phyloP scores from a whole-genome alignment of 1,140 invertebrate species.

The Panagrolaimus sp. region DNA sequence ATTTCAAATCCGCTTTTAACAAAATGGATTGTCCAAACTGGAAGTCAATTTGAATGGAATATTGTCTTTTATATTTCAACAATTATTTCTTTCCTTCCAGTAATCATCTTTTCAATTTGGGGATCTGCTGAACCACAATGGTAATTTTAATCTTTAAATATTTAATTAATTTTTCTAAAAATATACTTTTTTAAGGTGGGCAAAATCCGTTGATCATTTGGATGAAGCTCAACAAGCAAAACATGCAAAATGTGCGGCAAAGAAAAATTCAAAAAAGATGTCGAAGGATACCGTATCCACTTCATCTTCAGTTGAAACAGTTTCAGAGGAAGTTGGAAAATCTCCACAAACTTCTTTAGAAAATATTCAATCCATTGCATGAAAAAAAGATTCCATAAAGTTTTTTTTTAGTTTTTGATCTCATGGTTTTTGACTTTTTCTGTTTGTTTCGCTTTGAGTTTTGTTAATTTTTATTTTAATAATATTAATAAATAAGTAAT shows the following conservation, averaged over 20 bases:
- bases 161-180: too few species aligned
- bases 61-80: conserved; percentile 59
- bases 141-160: too few species aligned
- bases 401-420: too few species aligned
- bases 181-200: not conserved
- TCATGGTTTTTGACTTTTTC: too few species aligned
- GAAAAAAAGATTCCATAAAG: not conserved
- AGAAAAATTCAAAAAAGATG: not conserved
- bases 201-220: not conserved
- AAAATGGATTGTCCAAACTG: conserved; percentile 56
- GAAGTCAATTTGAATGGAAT: conserved; percentile 53
- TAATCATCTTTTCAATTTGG: conserved; percentile 54
- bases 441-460: too few species aligned
- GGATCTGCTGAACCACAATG: conserved; percentile 55
- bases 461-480: too few species aligned
- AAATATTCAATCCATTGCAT: conserved; percentile 14
- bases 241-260: not conserved
- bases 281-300: not conserved
- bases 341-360: conserved; percentile 6
- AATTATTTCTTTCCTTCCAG: conserved; percentile 53
- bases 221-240: not conserved
- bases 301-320: not conserved
- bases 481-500: too few species aligned
- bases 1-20: conserved; percentile 56
- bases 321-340: not conserved